A percentile compares a stretch with the other conserved stretches of the same genome.
These are phyloP conservation scores for Montipora sp. DNA, from an alignment of 64 coral and sea anemone genomes.

Conservation along the genomic window DNA sequence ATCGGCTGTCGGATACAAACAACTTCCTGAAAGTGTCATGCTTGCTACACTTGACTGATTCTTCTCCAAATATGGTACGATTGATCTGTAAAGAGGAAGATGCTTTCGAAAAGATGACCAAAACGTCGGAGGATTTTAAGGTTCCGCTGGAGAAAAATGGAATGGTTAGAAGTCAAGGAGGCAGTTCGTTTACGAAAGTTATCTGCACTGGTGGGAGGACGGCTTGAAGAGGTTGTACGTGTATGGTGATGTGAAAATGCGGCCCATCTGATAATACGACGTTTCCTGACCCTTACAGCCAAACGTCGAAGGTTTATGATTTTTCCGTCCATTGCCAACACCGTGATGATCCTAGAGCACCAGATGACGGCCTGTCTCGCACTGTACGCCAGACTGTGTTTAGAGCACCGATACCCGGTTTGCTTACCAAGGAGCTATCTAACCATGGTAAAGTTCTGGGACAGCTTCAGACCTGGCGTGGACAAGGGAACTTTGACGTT, in stretches of 20 bases:
- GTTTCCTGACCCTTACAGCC: slow-evolving; percentile 70
- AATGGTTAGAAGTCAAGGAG: neutral
- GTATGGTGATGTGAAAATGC: slow-evolving; percentile 57
- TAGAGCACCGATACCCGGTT: neutral
- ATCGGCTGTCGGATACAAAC: slow-evolving; percentile 49
- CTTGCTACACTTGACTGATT: slow-evolving; percentile 51
- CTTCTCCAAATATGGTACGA: neutral
- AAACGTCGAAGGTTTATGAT: neutral
- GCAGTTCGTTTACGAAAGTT: slow-evolving; percentile 59
- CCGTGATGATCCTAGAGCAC: slow-evolving; percentile 86
- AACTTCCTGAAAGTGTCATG: slow-evolving; percentile 77
- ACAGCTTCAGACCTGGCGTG: slow-evolving; percentile 47
- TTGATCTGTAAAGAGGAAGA: slow-evolving; percentile 71
- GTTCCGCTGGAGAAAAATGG: slow-evolving; percentile 34
- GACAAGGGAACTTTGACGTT: slow-evolving; percentile 24
- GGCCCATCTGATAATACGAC: slow-evolving; percentile 30
- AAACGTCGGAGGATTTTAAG: neutral
- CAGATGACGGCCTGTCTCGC: slow-evolving; percentile 66
- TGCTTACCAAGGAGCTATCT: slow-evolving; percentile 89
- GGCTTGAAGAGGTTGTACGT: slow-evolving; percentile 64
- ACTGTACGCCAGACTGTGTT: slow-evolving; percentile 53
- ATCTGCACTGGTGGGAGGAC: slow-evolving; percentile 60
- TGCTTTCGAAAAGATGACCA: slow-evolving; percentile 23
- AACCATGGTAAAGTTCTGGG: slow-evolving; percentile 57
- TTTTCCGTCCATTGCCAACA: slow-evolving; percentile 86